Conservation (phyloP, 37 sponge, comb jelly and placozoan species). For the Eunapius fragilis region DNA sequence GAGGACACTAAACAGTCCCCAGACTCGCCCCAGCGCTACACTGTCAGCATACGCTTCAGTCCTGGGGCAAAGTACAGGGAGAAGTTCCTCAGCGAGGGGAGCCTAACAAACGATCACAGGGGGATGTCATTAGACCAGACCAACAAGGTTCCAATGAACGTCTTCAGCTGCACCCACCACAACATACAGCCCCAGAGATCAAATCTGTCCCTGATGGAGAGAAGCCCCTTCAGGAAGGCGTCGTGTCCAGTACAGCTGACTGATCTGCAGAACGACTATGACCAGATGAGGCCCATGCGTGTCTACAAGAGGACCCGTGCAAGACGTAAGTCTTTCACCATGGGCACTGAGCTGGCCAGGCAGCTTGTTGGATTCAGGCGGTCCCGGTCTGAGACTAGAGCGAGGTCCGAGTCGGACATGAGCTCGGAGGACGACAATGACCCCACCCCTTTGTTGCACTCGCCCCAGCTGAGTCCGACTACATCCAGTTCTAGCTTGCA, state of each 20-base stretch:
- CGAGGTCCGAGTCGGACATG: not conserved
- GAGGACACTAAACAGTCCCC: conserved; percentile 71
- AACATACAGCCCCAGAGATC: not conserved
- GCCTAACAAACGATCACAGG: not conserved
- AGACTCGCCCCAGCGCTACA: conserved; percentile 35
- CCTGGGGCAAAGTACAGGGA: conserved; percentile 53
- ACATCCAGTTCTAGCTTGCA: not conserved
- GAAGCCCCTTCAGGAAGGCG: not conserved
- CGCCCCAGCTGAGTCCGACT: not conserved
- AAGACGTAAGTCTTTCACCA: not conserved
- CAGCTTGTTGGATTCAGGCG: not conserved
- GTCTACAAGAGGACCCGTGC: not conserved
- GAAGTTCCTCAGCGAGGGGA: not conserved
- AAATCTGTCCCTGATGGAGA: not conserved
- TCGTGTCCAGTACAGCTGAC: not conserved
- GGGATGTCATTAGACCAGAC: not conserved
- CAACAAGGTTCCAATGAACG: not conserved
- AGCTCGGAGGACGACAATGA: not conserved
- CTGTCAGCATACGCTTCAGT: conserved; percentile 61
- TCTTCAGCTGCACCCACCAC: not conserved
- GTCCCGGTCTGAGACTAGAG: not conserved
- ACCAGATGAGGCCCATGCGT: not conserved
- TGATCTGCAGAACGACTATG: not conserved
- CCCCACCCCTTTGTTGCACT: not conserved
- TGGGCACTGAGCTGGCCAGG: not conserved